These are phyloP conservation scores for Oscheius myriophilus DNA, from an alignment of 2,888 invertebrate genomes.

Conservation along the genomic window DNA sequence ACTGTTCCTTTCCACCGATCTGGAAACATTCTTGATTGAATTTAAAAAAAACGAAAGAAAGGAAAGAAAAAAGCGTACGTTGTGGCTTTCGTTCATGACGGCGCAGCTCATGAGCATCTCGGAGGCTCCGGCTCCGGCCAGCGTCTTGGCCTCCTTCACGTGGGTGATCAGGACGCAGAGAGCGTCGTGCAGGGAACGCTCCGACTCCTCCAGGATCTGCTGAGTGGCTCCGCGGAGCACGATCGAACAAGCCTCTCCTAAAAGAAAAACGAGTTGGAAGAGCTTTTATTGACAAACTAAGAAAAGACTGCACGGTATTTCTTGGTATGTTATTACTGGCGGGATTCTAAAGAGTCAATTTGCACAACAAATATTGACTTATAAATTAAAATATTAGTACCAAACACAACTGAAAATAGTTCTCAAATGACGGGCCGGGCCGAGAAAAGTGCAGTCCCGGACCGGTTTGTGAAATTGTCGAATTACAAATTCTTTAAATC, in stretches of 20 bases:
- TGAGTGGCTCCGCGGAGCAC: constrained; percentile 96
- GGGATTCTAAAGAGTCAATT: too few species aligned
- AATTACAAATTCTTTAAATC: too few species aligned
- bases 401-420: too few species aligned
- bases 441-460: too few species aligned
- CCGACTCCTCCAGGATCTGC: constrained; percentile 97
- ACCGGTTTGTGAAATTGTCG: too few species aligned
- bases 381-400: too few species aligned
- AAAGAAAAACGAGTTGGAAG: constrained; percentile 65
- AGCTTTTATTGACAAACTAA: not conserved
- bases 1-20: constrained; percentile 89
- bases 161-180: constrained; percentile 95
- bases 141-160: constrained; percentile 88
- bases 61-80: constrained; percentile 33
- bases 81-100: constrained; percentile 74
- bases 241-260: constrained; percentile 95
- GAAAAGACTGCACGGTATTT: not conserved
- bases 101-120: constrained; percentile 98
- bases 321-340: not conserved
- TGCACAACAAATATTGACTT: too few species aligned
- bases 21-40: constrained; percentile 12
- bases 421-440: too few species aligned
- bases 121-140: constrained; percentile 80
- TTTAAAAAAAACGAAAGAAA: not conserved
- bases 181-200: constrained; percentile 96